Base-by-base conservation (phyloP, 2,888 invertebrate species). In the Pammene aurita region DNA sequence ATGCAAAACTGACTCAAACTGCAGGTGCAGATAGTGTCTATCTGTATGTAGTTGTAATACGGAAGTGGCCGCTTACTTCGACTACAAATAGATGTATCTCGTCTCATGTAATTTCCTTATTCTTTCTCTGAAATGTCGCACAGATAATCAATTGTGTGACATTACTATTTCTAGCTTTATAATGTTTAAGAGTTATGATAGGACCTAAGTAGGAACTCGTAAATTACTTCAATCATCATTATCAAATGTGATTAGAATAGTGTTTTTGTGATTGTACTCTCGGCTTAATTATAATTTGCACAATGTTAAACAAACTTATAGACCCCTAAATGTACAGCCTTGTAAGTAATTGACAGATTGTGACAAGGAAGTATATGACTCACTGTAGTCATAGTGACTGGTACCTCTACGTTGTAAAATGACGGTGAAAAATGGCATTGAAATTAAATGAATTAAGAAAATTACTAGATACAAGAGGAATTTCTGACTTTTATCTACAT, bases 321-420 rank as follows among this genome's bases (percentile, higher is more conserved):
- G 42, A 52, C 52, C 44, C n/a, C 52, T 52, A 44, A 26, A 66
- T 54, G 13, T 42, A 50, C 57, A 57, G 16, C 63, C 67, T 68
- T 68, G 67, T n/a, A 14, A 52, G 16, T 63, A 57, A 68, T 62
- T 41, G 46, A 65, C 35, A 56, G 55, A 61, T 50, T 57, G 57
- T 58, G 44, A 68, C 38, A 63, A 57, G 44, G 38, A 64, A 54
- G 26, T 44, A 38, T 11, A 44, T 50, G 10, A 68, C 38, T 63
- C 57, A 54, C 50, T 34, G 2, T 9, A 38, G 38, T 38, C 9
- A n/a, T 34, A 16, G 18, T 56, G 7, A 42, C 18, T 57, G 42
- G 7, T 42, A 18, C 9, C 42, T 11, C 4, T 18, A 16, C 9
- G 5, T 13, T 18, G n/a, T 26, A 44, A 58, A 9, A 44, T n/a